A percentile compares a stretch with the other conserved stretches of the same genome.
Evolutionary conservation across 2,113 vertebrate species (phyloP).

Genomic region (Lepus americanus): DNA sequence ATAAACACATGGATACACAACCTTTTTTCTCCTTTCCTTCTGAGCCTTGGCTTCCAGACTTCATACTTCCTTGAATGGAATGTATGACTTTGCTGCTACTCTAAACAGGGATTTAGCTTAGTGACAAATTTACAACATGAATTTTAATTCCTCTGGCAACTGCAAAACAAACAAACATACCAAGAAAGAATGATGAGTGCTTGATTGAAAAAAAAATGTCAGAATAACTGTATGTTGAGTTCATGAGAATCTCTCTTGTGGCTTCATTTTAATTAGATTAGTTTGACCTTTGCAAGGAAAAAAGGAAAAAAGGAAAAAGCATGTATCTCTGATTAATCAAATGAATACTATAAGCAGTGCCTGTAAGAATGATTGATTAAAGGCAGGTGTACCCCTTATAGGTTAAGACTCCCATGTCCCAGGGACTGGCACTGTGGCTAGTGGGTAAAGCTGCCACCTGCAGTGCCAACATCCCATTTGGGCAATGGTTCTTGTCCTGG

Average conservation of each 20-base stretch:
- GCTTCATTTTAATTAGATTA: neutral
- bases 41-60: constrained; percentile 76
- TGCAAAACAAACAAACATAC: constrained; percentile 48
- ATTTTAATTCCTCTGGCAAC: constrained; percentile 56
- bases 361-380: neutral
- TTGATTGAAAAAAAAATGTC: neutral
- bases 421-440: too few relatives aligned
- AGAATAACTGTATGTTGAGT: neutral
- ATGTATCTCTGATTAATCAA: neutral
- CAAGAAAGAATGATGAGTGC: neutral
- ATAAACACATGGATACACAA: constrained; percentile 78
- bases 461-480: too few relatives aligned
- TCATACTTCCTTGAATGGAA: constrained; percentile 78
- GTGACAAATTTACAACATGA: constrained; percentile 71
- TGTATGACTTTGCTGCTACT: constrained; percentile 80
- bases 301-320: neutral
- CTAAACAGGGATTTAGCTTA: constrained; percentile 73
- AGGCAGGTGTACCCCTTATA: too few relatives aligned
- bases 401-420: too few relatives aligned
- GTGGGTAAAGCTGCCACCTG: too few relatives aligned
- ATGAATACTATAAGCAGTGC: neutral
- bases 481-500: too few relatives aligned
- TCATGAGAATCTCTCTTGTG: neutral
- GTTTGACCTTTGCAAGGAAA: neutral
- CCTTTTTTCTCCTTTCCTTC: constrained; percentile 68